Conservation (phyloP, 1,140 invertebrate species). For the Euwallacea similis region DNA sequence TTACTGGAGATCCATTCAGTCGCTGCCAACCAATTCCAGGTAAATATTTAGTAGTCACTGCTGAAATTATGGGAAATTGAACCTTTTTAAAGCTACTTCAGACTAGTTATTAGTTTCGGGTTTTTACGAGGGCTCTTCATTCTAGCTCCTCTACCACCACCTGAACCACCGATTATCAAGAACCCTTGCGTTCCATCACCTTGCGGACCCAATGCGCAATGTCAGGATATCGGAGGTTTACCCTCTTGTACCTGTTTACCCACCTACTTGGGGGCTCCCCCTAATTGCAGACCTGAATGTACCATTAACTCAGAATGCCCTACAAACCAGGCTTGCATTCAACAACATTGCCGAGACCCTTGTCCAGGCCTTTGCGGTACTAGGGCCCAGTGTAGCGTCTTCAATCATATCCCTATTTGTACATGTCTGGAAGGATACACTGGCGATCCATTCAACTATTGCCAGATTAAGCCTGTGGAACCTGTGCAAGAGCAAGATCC, state of each 20-base stretch:
- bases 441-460: slow-evolving; percentile 68
- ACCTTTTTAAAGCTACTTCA: not conserved
- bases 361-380: slow-evolving; percentile 69
- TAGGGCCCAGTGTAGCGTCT: slow-evolving; percentile 61
- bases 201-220: slow-evolving; percentile 71
- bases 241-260: slow-evolving; percentile 65
- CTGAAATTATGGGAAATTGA: not conserved
- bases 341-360: slow-evolving; percentile 66
- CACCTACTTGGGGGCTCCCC: slow-evolving; percentile 58
- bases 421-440: slow-evolving; percentile 63
- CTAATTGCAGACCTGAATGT: slow-evolving; percentile 69
- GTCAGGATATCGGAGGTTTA: slow-evolving; percentile 63
- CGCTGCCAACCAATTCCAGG: slow-evolving; percentile 59
- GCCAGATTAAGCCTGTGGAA: slow-evolving; percentile 56
- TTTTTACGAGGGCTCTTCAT: not conserved
- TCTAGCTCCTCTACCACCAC: slow-evolving; percentile 52
- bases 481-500: slow-evolving; percentile 55
- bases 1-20: slow-evolving; percentile 63
- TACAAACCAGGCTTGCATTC: slow-evolving; percentile 62
- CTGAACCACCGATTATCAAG: slow-evolving; percentile 45
- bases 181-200: slow-evolving; percentile 75
- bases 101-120: slow-evolving; percentile 4
- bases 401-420: slow-evolving; percentile 66
- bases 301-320: slow-evolving; percentile 71
- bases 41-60: slow-evolving; percentile 6